Evolutionary conservation across 2,113 vertebrate genomes (phyloP).

Genomic region (Girardinichthys multiradiatus): DNA sequence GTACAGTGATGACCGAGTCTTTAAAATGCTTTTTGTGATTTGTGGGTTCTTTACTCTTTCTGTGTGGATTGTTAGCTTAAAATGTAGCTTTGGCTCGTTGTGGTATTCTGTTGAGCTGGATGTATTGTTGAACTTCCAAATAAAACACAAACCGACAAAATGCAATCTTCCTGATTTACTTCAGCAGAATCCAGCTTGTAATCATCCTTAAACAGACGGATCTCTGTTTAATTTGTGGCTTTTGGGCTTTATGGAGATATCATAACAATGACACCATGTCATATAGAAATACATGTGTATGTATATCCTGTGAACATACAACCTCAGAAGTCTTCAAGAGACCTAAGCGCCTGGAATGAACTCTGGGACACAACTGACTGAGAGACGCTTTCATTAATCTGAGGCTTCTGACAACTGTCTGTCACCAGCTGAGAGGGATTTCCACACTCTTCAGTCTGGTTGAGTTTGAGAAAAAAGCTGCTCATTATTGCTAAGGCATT

Average conservation of each 20-base stretch:
- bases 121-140: not conserved
- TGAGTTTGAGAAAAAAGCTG: slow-evolving; percentile 46
- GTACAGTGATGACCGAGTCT: too few species aligned
- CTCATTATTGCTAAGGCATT: slow-evolving; percentile 53
- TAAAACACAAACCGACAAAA: not conserved
- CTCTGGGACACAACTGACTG: slow-evolving; percentile 38
- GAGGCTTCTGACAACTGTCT: slow-evolving; percentile 64
- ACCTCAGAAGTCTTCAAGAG: not conserved
- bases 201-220: slow-evolving; percentile 2
- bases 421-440: slow-evolving; percentile 59
- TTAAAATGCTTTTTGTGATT: too few species aligned
- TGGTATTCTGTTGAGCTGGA: too few species aligned
- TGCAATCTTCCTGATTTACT: not conserved
- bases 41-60: too few species aligned
- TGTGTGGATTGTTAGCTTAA: too few species aligned
- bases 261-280: not conserved
- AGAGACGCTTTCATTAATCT: slow-evolving; percentile 67
- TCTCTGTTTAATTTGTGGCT: not conserved
- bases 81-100: not conserved
- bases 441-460: slow-evolving; percentile 53
- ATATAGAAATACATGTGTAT: not conserved
- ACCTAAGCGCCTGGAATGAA: slow-evolving; percentile 19
- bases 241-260: not conserved
- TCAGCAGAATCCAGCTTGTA: not conserved
- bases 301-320: slow-evolving; percentile 10